Evolutionary conservation across 2,797 vertebrate genomes (phyloP).

Genomic region (Strix occidentalis): DNA sequence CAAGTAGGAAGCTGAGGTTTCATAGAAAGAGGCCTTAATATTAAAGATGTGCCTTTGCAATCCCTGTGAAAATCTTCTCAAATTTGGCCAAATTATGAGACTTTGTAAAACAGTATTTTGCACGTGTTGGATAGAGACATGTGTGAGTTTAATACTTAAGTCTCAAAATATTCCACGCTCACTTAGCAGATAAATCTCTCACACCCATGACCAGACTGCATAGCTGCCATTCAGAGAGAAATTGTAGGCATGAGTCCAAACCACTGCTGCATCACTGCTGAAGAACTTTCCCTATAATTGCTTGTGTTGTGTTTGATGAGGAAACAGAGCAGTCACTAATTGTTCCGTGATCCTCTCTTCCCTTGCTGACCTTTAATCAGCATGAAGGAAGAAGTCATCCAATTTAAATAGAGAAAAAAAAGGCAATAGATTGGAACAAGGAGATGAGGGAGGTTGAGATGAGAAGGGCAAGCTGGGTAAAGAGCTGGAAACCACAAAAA

Average conservation of each 20-base stretch:
- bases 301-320: not conserved
- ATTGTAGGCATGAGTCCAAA: not conserved
- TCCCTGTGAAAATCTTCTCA: not conserved
- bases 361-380: not conserved
- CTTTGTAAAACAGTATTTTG: not conserved
- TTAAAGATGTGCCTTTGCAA: not conserved
- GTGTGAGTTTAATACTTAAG: not conserved
- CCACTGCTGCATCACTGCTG: not conserved
- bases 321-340: not conserved
- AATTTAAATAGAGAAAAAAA: not conserved
- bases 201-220: not conserved
- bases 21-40: not conserved
- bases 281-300: not conserved
- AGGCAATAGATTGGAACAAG: not conserved
- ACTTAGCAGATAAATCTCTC: conserved; percentile 4
- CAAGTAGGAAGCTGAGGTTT: not conserved
- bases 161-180: not conserved
- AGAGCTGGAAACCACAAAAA: not conserved
- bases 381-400: not conserved
- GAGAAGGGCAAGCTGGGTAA: not conserved
- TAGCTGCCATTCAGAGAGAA: not conserved
- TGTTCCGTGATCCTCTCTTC: not conserved
- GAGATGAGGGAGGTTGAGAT: not conserved
- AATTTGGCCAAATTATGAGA: not conserved
- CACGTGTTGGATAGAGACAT: not conserved